These are phyloP conservation scores for Eupithecia subfuscata DNA, from an alignment of 2,888 invertebrate species.

Conservation along the genomic window DNA sequence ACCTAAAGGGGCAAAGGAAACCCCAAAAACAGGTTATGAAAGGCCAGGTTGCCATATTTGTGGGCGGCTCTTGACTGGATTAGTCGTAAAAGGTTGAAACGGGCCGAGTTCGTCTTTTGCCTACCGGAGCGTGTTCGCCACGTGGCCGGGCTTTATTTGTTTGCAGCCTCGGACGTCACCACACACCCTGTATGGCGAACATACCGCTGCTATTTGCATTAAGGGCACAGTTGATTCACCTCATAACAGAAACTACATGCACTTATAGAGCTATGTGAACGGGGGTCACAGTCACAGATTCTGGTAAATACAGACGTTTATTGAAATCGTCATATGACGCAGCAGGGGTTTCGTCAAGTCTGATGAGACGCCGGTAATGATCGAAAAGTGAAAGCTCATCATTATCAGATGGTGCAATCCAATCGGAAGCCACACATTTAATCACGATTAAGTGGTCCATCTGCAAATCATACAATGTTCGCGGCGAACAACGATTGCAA, in stretches of 20 bases:
- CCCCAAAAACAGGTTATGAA: constrained; percentile 83
- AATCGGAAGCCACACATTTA: constrained; percentile 71
- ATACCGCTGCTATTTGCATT: constrained; percentile 66
- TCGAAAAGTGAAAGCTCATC: constrained; percentile 76
- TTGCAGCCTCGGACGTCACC: constrained; percentile 70
- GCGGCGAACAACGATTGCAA: constrained; percentile 25
- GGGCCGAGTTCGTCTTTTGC: constrained; percentile 74
- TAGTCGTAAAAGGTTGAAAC: constrained; percentile 83
- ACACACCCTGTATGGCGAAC: constrained; percentile 70
- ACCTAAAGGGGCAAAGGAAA: constrained; percentile 75
- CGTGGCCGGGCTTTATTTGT: constrained; percentile 74
- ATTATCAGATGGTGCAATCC: constrained; percentile 67
- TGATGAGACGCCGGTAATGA: constrained; percentile 63
- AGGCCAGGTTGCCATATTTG: constrained; percentile 81
- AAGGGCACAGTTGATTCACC: constrained; percentile 70
- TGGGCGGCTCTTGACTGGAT: constrained; percentile 77
- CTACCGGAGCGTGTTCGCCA: constrained; percentile 67
- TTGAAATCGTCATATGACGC: constrained; percentile 38
- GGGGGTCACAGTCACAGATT: constrained; percentile 10
- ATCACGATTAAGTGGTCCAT: constrained; percentile 68
- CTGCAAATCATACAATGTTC: constrained; percentile 49
- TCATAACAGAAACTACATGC: constrained; percentile 39
- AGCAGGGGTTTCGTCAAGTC: constrained; percentile 54
- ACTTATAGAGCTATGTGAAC: constrained; percentile 15
- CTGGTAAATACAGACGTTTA: constrained; percentile 34